A percentile compares a stretch with the other conserved stretches of the same genome.
phyloP scores from a whole-genome alignment of 2,888 invertebrate species.

The Ormyrus thymus region DNA sequence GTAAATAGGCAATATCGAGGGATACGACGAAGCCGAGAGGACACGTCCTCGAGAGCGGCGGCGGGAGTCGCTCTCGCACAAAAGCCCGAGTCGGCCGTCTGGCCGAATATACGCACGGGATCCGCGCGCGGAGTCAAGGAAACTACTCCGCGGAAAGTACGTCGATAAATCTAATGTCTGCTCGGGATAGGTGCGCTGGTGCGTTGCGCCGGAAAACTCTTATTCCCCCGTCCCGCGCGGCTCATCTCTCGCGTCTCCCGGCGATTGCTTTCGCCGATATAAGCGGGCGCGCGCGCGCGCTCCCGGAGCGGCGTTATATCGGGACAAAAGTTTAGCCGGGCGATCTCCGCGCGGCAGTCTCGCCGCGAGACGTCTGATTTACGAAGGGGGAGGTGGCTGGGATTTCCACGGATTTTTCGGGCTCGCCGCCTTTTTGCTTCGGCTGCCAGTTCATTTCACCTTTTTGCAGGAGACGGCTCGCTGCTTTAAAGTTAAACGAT shows the following conservation, averaged over 20 bases:
- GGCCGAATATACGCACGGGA: too few relatives aligned
- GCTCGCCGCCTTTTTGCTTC: neutral
- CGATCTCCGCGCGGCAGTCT: neutral
- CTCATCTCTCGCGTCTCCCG: conserved; percentile 28
- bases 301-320: neutral
- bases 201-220: conserved; percentile 58
- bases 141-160: conserved; percentile 64
- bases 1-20: conserved; percentile 21
- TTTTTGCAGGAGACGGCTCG: neutral
- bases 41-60: neutral
- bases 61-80: conserved; percentile 6
- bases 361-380: conserved; percentile 39
- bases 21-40: conserved; percentile 23
- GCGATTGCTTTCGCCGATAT: conserved; percentile 46
- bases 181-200: conserved; percentile 60
- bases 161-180: conserved; percentile 67
- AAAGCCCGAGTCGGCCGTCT: conserved; percentile 18
- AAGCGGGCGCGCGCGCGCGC: neutral
- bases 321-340: neutral
- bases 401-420: neutral
- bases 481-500: neutral
- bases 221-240: conserved; percentile 40
- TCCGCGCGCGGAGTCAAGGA: neutral
- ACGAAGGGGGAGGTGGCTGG: conserved; percentile 33
- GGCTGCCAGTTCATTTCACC: neutral